Base-by-base conservation (phyloP, 2,888 invertebrate genomes). In the Meghimatium bilineatum region DNA sequence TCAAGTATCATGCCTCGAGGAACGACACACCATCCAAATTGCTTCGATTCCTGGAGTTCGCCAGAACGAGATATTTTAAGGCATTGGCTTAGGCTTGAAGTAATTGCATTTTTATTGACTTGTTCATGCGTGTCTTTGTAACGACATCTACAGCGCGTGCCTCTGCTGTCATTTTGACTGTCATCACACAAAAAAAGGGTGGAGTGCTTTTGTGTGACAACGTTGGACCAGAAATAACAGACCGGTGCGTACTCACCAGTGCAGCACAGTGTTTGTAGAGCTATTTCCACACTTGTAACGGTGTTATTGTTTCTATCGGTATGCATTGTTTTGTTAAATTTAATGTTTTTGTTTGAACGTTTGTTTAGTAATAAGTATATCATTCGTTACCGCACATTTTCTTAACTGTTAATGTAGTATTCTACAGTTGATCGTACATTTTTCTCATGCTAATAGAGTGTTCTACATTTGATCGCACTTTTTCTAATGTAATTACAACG, bases 71-170 rank as follows among this genome's bases (percentile, higher is more conserved):
- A 66, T n/a, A 32, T 78, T n/a, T 26, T 56, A 69, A n/a, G 23
- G 44, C 32, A 3, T 26, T 17, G 71, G 34, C 32, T 44, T 72
- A 63, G 38, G 60, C 56, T 38, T 26, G 14, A 29, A 49, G 23
- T 44, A 75, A 66, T 66, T 66, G 60, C 52, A 66, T 32, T 66
- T 75, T 82, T 60, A 82, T 66, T 63, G 60, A 60, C 34, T 34
- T 8, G 32, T 52, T 32, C 56, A 20, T 49, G 44, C 36, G 36
- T 67, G 34, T 77, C 82, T 77, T 69, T 77, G 76, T 82, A 72
- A 29, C 82, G 66, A 76, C 76, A 76, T 82, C 77, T 82, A 67
- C 69, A 63, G 23, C 63, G 38, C 49, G 38, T 49, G 38, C 67
- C 49, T 23, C 49, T 56, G 6, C 67, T 29, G 44, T n/a, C 72